These are phyloP conservation scores for Helostoma temminkii DNA, from an alignment of 2,797 vertebrate genomes.

Conservation along the genomic window DNA sequence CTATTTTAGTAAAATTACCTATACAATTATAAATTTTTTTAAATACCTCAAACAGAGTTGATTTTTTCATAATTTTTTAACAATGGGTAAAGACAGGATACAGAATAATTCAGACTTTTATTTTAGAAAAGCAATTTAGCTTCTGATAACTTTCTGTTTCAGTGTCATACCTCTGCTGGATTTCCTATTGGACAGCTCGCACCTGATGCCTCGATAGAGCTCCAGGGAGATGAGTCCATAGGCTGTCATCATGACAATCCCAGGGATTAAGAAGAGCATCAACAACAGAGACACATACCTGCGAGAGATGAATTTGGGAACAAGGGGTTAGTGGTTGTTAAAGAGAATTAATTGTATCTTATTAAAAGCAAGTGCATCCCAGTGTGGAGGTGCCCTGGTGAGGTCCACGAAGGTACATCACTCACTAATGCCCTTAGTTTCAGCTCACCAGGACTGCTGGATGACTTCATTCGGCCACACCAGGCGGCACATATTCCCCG, in stretches of 20 bases:
- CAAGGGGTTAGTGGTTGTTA: neutral
- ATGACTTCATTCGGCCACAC: slow-evolving; percentile 89
- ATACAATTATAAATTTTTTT: no score
- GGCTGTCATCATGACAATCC: slow-evolving; percentile 93
- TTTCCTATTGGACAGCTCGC: slow-evolving; percentile 90
- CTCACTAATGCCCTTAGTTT: neutral
- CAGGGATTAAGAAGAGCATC: slow-evolving; percentile 95
- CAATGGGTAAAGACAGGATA: no score
- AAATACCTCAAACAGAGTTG: no score
- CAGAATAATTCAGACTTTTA: no score
- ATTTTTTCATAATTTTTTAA: no score
- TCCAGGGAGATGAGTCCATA: slow-evolving; percentile 96
- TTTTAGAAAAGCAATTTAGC: neutral
- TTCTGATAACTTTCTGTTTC: neutral
- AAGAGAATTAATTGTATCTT: neutral
- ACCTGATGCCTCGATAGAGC: slow-evolving; percentile 94
- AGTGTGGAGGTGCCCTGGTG: no score
- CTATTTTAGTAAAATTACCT: no score
- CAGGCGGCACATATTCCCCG: slow-evolving; percentile 94
- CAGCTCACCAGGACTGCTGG: slow-evolving; percentile 94
- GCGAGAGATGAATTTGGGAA: neutral
- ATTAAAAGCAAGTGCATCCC: no score
- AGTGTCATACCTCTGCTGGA: slow-evolving; percentile 86
- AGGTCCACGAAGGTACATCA: neutral
- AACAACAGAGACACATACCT: slow-evolving; percentile 95